Percentiles rank a stretch among this genome's conserved stretches.
Conservation (phyloP, 2,113 vertebrate species). For the Mustelus asterias region DNA sequence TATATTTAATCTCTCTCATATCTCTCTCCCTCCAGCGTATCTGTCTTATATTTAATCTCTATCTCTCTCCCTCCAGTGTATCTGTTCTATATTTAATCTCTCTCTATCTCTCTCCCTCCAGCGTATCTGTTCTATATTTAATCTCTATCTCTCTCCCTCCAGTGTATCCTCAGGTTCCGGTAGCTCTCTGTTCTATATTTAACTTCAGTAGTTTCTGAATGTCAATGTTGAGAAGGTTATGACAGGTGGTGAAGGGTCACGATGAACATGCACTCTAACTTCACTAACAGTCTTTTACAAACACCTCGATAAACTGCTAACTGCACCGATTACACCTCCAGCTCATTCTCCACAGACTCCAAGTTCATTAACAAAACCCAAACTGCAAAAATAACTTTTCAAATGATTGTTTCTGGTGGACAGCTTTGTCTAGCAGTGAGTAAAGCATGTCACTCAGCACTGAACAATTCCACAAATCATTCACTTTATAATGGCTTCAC, state of each 20-base stretch:
- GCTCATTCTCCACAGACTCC: not conserved
- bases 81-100: not conserved
- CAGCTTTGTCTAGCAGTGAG: not conserved
- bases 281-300: not conserved
- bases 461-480: too few relatives aligned
- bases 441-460: too few relatives aligned
- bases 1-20: not conserved
- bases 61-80: not conserved
- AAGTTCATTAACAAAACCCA: too few relatives aligned
- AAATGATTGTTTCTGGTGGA: not conserved
- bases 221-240: constrained; percentile 49
- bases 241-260: constrained; percentile 50
- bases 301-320: not conserved
- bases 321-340: not conserved
- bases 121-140: too few relatives aligned
- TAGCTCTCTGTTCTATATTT: constrained; percentile 48
- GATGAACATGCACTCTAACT: not conserved
- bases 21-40: not conserved
- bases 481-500: too few relatives aligned
- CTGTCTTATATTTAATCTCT: not conserved
- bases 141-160: not conserved
- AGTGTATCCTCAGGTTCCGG: not conserved
- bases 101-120: not conserved
- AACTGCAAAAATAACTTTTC: not conserved
- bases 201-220: constrained; percentile 44